phyloP scores from a whole-genome alignment of 92 coral and sea anemone genomes.

The Paramuricea clavata region DNA sequence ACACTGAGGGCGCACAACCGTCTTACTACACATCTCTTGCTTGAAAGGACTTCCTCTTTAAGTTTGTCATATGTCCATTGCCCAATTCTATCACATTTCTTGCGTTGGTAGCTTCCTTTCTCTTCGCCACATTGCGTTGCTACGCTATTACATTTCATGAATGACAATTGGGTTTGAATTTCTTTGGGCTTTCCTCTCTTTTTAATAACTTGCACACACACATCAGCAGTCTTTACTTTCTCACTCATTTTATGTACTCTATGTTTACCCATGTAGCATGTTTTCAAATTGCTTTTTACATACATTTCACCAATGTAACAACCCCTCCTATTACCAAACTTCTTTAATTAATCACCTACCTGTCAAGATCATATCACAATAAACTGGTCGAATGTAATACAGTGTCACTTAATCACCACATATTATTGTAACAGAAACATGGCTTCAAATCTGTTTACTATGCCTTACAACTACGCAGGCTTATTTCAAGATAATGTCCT shows the following conservation, averaged over 20 bases:
- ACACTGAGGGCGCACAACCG: slow-evolving; percentile 46
- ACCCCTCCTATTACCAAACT: too few species aligned
- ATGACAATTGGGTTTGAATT: slow-evolving; percentile 3
- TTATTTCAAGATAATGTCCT: neutral
- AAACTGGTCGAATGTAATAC: too few species aligned
- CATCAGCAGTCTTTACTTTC: neutral
- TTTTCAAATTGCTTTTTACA: neutral
- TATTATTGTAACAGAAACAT: too few species aligned
- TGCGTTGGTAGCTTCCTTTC: slow-evolving; percentile 24
- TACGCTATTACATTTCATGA: neutral
- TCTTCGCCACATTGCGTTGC: slow-evolving; percentile 30
- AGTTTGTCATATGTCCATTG: slow-evolving; percentile 7
- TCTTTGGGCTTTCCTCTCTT: neutral
- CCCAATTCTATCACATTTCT: neutral
- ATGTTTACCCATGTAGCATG: too few species aligned
- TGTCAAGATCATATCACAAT: too few species aligned
- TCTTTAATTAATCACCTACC: too few species aligned
- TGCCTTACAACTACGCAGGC: neutral
- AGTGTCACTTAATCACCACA: neutral
- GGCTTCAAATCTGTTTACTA: neutral
- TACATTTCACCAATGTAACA: neutral
- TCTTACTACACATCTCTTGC: neutral
- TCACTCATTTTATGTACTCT: slow-evolving; percentile 20
- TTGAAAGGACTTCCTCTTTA: neutral
- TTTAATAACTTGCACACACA: neutral